Conservation (phyloP, 2,113 vertebrate species). For the Odocoileus hemionus region DNA sequence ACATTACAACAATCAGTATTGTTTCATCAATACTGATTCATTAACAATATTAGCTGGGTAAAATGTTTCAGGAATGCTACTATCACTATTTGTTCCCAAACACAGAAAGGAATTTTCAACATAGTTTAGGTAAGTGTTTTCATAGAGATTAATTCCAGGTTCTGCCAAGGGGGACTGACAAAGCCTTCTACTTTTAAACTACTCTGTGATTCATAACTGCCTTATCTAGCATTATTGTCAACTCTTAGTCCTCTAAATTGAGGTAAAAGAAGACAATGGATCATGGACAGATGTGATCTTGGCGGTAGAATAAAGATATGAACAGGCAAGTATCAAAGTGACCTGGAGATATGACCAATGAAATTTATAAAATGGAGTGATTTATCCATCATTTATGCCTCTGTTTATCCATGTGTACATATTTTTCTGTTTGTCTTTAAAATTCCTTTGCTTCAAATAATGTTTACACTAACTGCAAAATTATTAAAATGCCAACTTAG, state of each 20-base stretch:
- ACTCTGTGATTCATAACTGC: not conserved
- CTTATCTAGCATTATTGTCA: not conserved
- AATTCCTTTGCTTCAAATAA: not conserved
- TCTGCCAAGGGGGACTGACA: not conserved
- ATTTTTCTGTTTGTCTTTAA: not conserved
- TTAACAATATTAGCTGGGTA: not conserved
- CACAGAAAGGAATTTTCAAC: not conserved
- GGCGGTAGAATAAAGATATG: not conserved
- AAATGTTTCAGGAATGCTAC: not conserved
- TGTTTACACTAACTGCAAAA: not conserved
- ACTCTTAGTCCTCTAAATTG: not conserved
- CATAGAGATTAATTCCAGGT: not conserved
- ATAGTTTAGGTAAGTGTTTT: not conserved
- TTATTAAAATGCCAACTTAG: not conserved
- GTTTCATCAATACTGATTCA: not conserved
- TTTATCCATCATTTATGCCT: not conserved
- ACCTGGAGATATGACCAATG: not conserved
- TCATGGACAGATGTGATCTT: not conserved
- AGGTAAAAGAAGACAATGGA: not conserved
- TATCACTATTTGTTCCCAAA: not conserved
- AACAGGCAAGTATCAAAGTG: not conserved
- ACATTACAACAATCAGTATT: no score
- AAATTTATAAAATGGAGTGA: not conserved
- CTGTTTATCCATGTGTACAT: accelerated
- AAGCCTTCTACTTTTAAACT: not conserved